These are phyloP conservation scores for Diabrotica balteata DNA, from an alignment of 2,888 invertebrate species.

Conservation along the genomic window DNA sequence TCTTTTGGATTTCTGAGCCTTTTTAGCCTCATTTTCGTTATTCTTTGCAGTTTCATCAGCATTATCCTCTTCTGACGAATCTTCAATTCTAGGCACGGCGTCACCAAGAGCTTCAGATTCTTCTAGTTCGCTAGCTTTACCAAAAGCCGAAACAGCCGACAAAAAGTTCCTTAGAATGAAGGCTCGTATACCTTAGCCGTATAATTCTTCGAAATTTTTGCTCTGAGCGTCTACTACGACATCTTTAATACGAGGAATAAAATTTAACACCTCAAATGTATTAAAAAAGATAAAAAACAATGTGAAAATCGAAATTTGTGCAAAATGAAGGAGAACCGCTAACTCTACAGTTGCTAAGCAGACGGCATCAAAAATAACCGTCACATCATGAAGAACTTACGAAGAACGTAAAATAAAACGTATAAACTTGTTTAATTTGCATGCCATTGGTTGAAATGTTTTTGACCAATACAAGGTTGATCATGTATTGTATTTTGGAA, in stretches of 20 bases:
- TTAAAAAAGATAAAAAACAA: too few relatives aligned
- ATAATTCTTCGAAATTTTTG: slow-evolving; percentile 66
- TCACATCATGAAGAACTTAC: too few relatives aligned
- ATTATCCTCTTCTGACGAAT: slow-evolving; percentile 61
- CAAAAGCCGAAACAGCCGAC: slow-evolving; percentile 76
- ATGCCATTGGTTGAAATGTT: too few relatives aligned
- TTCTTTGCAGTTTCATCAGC: slow-evolving; percentile 37
- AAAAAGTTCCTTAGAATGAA: slow-evolving; percentile 79
- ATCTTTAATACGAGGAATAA: slow-evolving; percentile 41
- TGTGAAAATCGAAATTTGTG: too few relatives aligned
- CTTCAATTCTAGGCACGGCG: slow-evolving; percentile 67
- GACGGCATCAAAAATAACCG: too few relatives aligned
- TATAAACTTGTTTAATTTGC: too few relatives aligned
- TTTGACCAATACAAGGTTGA: too few relatives aligned
- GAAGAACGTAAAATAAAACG: too few relatives aligned
- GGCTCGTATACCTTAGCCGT: slow-evolving; percentile 79
- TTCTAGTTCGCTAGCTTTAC: slow-evolving; percentile 77
- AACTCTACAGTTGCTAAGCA: too few relatives aligned
- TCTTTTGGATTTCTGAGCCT: slow-evolving; percentile 36
- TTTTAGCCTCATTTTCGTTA: slow-evolving; percentile 28
- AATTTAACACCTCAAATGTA: too few relatives aligned
- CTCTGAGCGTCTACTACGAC: slow-evolving; percentile 53
- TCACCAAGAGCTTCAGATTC: slow-evolving; percentile 72
- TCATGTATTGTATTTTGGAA: too few relatives aligned
- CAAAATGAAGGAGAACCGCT: slow-evolving; percentile 41